Conservation (phyloP, 64 coral and sea anemone species). For the Pocillopora damicornis region DNA sequence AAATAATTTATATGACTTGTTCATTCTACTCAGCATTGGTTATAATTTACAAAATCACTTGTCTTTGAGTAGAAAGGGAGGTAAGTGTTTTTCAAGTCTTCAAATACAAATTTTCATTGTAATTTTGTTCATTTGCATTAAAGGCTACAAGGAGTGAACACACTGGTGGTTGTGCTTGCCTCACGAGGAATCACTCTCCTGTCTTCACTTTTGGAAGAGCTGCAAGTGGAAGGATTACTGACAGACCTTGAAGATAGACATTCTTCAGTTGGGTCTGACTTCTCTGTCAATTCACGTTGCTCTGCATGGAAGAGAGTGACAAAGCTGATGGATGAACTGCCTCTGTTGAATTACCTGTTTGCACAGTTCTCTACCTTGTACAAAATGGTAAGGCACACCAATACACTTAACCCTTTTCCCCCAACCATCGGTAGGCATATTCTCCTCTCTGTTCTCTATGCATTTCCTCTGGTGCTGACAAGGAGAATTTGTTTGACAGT, state of each 20-base stretch:
- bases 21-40: no score
- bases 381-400: constrained; percentile 49
- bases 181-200: constrained; percentile 62
- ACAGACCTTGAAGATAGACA: constrained; percentile 44
- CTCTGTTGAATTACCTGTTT: constrained; percentile 62
- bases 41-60: no score
- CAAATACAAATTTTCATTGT: neutral
- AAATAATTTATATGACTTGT: no score
- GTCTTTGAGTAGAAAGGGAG: no score
- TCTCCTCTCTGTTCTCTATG: no score
- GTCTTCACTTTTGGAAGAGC: constrained; percentile 68
- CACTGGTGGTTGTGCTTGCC: constrained; percentile 58
- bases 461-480: no score
- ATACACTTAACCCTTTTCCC: neutral
- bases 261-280: constrained; percentile 20
- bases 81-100: no score
- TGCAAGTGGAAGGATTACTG: constrained; percentile 70
- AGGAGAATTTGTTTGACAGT: no score
- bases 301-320: constrained; percentile 65
- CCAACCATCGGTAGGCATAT: no score
- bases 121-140: neutral
- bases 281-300: constrained; percentile 67
- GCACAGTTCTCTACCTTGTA: constrained; percentile 73
- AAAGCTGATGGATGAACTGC: constrained; percentile 70
- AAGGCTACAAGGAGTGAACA: constrained; percentile 75